These are phyloP conservation scores for Orius insidiosus DNA, from an alignment of 1,140 invertebrate species.

Conservation along the genomic window DNA sequence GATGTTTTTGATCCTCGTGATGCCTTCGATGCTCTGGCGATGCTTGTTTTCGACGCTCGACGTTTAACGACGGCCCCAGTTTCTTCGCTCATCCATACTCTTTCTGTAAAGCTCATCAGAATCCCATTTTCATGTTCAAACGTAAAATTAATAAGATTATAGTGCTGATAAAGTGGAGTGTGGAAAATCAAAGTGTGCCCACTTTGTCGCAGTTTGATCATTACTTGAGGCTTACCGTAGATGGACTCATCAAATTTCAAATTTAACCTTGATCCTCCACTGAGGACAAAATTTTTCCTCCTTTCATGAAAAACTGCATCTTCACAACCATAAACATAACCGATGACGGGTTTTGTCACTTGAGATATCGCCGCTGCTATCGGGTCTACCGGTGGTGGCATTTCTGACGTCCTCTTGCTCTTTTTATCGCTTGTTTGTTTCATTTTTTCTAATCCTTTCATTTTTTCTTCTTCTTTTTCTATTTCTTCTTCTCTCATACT, in stretches of 20 bases:
- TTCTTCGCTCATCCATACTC: background rate
- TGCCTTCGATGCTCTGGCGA: background rate
- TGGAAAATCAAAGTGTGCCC: background rate
- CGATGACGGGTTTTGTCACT: too few species aligned
- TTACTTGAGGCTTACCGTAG: background rate
- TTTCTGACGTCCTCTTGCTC: too few species aligned
- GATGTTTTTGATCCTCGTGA: too few species aligned
- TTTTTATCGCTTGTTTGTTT: too few species aligned
- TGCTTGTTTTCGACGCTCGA: background rate
- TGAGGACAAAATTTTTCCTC: background rate
- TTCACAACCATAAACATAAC: too few species aligned
- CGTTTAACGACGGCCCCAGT: background rate
- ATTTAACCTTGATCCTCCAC: background rate
- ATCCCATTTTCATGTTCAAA: constrained; percentile 1
- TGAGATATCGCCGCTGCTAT: too few species aligned
- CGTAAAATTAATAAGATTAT: background rate
- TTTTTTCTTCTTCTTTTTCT: too few species aligned
- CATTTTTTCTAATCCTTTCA: too few species aligned
- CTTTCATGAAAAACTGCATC: constrained; percentile 1
- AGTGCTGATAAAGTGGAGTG: constrained; percentile 1
- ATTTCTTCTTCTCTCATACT: too few species aligned
- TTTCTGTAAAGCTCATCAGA: background rate
- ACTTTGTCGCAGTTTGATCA: background rate
- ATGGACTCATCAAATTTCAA: background rate
- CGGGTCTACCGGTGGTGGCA: too few species aligned